Percentiles rank a stretch among this genome's conserved stretches.
These are phyloP conservation scores for Silvanus unidentatus DNA, from an alignment of 2,888 invertebrate genomes.

Conservation along the genomic window DNA sequence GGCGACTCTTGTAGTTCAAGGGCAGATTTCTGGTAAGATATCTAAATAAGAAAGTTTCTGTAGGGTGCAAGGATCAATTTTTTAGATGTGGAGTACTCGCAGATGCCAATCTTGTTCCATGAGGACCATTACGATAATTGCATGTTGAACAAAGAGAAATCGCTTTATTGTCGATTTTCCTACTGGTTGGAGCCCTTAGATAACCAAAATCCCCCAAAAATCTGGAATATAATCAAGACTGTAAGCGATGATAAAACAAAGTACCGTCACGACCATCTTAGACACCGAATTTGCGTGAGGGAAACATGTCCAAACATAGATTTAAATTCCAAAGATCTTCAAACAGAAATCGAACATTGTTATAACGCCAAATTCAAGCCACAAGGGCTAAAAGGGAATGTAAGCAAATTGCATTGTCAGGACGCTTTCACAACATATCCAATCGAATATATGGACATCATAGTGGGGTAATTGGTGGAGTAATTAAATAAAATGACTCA, in stretches of 20 bases:
- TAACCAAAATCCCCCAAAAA: neutral
- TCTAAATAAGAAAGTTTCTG: neutral
- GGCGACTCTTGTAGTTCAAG: neutral
- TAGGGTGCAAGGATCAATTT: neutral
- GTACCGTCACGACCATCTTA: conserved; percentile 29
- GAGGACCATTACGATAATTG: conserved; percentile 24
- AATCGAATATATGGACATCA: neutral
- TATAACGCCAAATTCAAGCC: conserved; percentile 15
- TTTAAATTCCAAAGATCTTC: neutral
- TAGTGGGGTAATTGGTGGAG: conserved; percentile 12
- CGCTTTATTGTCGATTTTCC: conserved; percentile 19
- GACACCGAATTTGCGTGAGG: conserved; percentile 30
- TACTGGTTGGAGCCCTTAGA: conserved; percentile 10
- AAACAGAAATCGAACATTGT: conserved; percentile 19
- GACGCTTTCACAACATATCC: neutral
- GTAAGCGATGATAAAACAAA: conserved; percentile 19
- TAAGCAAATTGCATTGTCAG: conserved; percentile 12
- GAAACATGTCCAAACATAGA: conserved; percentile 24
- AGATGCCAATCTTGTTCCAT: conserved; percentile 21
- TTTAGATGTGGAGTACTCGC: conserved; percentile 19
- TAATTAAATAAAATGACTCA: neutral
- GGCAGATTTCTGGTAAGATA: neutral
- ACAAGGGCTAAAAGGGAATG: conserved; percentile 10
- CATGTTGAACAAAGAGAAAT: conserved; percentile 18
- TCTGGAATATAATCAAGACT: conserved; percentile 18